Base-by-base conservation (phyloP, 2,113 vertebrate genomes). In the Lagopus leucura region DNA sequence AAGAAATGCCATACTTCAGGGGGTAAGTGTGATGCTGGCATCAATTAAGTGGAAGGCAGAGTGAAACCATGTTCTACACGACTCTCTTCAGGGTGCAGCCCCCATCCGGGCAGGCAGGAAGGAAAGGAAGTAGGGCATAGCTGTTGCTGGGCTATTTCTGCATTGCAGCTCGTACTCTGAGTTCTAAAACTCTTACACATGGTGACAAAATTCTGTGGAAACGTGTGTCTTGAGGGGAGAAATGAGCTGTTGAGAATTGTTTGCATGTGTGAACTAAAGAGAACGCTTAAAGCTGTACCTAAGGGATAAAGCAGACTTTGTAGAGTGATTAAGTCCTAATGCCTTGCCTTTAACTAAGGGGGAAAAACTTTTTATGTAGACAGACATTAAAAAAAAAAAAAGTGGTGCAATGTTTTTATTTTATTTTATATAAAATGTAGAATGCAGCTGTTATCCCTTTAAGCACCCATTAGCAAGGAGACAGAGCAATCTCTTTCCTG, bases 1-100 rank as follows among this genome's bases (percentile, higher is more conserved):
- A 99, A 99, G 98, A 99, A 99, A 97, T 99, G 98, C 97, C 99
- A 98, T 63, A 85, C 98, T 79, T 98, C 98, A 83, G 97, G 98
- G 96, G 99, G 99, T 99, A 91, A 98, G 97, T 93, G 42, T 22
- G 74, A 36, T 43, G 58, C 92, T 75, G 13, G 28, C 32, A 21
- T 14, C 47, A 57, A 80, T 72, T 4, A 20, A 82, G 71, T 2
- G 5, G n/a, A 3, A 75, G 60, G 43, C 73, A 60, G 21, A 66
- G 67, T 11, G 50, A 45, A 64, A 82, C 36, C 40, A 2, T 1
- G 1, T 24, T 2, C 25, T 27, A 5, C n/a, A 13, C 19, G 0
- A 2, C 54, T 89, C 36, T 20, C 24, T 21, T 18, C 32, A 61
- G 64, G 30, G 42, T 52, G 38, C 73, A 94, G 76, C 28, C 63